Percentiles rank a stretch among this genome's conserved stretches.
Evolutionary conservation across 2,888 invertebrate genomes (phyloP).

Genomic region (Apamea crenata): DNA sequence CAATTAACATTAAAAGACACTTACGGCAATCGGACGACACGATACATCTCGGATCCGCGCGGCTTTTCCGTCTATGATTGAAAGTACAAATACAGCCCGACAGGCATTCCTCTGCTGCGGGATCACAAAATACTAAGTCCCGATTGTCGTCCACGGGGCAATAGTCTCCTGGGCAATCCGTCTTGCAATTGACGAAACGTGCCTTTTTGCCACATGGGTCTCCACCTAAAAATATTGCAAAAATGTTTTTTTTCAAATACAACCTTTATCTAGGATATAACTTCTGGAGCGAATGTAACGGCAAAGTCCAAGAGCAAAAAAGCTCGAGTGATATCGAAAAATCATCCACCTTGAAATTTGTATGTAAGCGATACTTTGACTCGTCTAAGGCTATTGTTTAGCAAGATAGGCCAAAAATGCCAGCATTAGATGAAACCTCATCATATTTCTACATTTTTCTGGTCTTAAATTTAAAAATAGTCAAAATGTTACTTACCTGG

Average conservation of each 20-base stretch:
- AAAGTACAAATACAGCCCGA: conserved; percentile 73
- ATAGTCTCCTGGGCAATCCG: conserved; percentile 62
- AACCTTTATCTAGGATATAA: neutral
- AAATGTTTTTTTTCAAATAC: neutral
- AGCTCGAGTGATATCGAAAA: neutral
- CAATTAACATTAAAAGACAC: conserved; percentile 55
- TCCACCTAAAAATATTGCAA: conserved; percentile 65
- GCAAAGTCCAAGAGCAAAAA: neutral
- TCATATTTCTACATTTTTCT: neutral
- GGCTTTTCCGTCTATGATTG: conserved; percentile 67
- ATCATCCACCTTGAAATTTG: neutral
- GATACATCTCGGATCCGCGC: conserved; percentile 69
- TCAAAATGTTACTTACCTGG: conserved; percentile 66
- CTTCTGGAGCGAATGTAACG: neutral
- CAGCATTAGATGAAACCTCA: neutral
- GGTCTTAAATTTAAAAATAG: neutral
- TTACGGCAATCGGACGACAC: conserved; percentile 69
- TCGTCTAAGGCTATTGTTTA: neutral
- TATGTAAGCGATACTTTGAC: neutral
- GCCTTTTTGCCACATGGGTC: conserved; percentile 71
- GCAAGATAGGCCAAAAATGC: neutral
- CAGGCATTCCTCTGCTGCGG: conserved; percentile 56
- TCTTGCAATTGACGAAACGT: conserved; percentile 65
- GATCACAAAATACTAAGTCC: conserved; percentile 60
- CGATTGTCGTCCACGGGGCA: conserved; percentile 72